Percentiles rank a stretch among this genome's conserved stretches.
Evolutionary conservation across 2,888 invertebrate species (phyloP).

Genomic region (Axea sp.): DNA sequence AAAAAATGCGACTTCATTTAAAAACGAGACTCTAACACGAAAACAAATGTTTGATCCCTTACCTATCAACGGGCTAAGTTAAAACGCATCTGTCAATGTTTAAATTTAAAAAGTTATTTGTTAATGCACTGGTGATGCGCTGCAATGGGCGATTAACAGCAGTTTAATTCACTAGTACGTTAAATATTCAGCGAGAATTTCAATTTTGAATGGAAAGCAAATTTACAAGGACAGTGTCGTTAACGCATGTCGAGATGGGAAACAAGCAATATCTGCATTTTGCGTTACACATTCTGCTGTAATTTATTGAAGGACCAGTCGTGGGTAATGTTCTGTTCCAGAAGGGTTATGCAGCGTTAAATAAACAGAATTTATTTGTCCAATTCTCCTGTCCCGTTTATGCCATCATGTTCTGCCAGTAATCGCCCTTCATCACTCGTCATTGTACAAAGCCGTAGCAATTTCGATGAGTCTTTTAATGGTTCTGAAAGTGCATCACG

Average conservation of each 20-base stretch:
- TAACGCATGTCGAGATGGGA: conserved; percentile 51
- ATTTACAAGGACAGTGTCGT: conserved; percentile 56
- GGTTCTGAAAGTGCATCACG: too few species aligned
- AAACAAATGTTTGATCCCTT: too few species aligned
- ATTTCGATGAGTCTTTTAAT: conserved; percentile 27
- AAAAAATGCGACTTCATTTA: too few species aligned
- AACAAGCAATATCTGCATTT: conserved; percentile 61
- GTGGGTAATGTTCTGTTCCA: conserved; percentile 52
- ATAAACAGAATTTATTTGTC: conserved; percentile 61
- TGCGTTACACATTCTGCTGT: conserved; percentile 41
- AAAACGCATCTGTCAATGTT: too few species aligned
- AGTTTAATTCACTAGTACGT: conserved; percentile 19
- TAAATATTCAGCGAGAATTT: conserved; percentile 54
- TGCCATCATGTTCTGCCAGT: conserved; percentile 32
- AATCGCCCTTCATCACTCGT: conserved; percentile 47
- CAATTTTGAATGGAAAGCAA: conserved; percentile 57
- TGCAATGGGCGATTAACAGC: conserved; percentile 13
- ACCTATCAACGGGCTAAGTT: too few species aligned
- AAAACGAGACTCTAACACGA: too few species aligned
- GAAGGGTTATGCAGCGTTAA: conserved; percentile 52
- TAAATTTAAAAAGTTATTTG: too few species aligned
- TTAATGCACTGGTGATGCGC: conserved; percentile 8
- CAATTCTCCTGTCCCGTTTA: conserved; percentile 29
- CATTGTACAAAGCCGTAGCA: conserved; percentile 38
- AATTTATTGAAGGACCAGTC: conserved; percentile 60